Conservation (phyloP, 2,113 vertebrate species). For the Ammodytes marinus region DNA sequence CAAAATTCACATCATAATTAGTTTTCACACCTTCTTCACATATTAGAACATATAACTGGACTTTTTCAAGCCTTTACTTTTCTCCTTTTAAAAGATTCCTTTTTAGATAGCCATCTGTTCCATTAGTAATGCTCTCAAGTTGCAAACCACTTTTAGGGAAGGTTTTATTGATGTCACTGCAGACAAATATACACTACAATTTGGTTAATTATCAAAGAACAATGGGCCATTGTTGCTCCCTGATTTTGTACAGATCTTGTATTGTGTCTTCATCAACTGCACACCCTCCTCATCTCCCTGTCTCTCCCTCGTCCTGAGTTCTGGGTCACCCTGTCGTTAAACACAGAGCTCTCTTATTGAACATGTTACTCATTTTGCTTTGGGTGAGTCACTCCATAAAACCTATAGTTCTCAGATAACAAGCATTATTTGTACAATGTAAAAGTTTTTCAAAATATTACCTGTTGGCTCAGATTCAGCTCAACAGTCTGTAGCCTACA, state of each 20-base stretch:
- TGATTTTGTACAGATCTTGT: background rate
- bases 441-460: constrained; percentile 39
- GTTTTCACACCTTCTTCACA: background rate
- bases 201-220: constrained; percentile 30
- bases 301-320: constrained; percentile 3
- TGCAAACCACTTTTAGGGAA: background rate
- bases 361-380: constrained; percentile 25
- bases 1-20: background rate
- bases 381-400: constrained; percentile 25
- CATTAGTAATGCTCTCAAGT: background rate
- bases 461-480: constrained; percentile 58
- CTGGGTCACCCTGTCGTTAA: constrained; percentile 13
- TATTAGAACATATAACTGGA: background rate
- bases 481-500: constrained; percentile 21
- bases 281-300: background rate
- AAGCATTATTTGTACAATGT: constrained; percentile 30
- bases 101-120: background rate
- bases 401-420: constrained; percentile 30
- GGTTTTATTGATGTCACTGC: background rate
- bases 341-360: constrained; percentile 29
- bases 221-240: constrained; percentile 20
- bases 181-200: constrained; percentile 2
- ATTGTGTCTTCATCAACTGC: constrained; percentile 15
- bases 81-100: background rate
- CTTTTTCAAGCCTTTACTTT: background rate